These are phyloP conservation scores for Cyphomyrus plagiostoma DNA, from an alignment of 2,113 vertebrate species.

Conservation along the genomic window DNA sequence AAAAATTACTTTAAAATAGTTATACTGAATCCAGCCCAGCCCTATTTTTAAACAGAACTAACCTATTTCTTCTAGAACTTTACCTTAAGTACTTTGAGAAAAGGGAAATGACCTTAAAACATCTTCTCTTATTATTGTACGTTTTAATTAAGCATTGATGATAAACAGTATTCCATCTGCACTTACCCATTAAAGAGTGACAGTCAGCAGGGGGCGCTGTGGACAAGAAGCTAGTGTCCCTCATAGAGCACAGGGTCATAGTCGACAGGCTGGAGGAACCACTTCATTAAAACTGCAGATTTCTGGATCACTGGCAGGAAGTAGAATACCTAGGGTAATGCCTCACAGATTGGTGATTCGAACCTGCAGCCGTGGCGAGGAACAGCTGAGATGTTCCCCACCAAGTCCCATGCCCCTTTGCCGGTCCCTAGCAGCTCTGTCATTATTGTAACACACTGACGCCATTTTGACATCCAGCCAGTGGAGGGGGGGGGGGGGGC, in stretches of 20 bases:
- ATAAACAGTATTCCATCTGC: neutral
- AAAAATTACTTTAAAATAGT: neutral
- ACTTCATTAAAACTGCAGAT: neutral
- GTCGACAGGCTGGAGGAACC: neutral
- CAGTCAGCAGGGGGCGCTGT: neutral
- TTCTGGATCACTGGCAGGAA: neutral
- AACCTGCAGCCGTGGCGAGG: neutral
- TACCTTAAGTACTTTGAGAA: neutral
- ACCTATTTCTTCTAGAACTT: neutral
- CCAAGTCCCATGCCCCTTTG: neutral
- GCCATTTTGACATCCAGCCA: neutral
- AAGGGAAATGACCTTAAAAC: neutral
- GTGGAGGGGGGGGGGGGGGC: neutral
- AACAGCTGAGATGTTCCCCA: neutral
- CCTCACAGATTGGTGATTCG: neutral
- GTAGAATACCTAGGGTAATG: neutral
- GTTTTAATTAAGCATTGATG: neutral
- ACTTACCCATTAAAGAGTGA: neutral
- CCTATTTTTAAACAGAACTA: neutral
- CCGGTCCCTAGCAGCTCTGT: neutral
- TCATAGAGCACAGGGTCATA: neutral
- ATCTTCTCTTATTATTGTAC: neutral
- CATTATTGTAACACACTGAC: neutral
- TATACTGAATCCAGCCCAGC: neutral
- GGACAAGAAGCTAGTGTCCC: neutral